A percentile compares a stretch with the other conserved stretches of the same genome.
Evolutionary conservation across 2,797 vertebrate genomes (phyloP).

Genomic region (Brachyalestes nurse): DNA sequence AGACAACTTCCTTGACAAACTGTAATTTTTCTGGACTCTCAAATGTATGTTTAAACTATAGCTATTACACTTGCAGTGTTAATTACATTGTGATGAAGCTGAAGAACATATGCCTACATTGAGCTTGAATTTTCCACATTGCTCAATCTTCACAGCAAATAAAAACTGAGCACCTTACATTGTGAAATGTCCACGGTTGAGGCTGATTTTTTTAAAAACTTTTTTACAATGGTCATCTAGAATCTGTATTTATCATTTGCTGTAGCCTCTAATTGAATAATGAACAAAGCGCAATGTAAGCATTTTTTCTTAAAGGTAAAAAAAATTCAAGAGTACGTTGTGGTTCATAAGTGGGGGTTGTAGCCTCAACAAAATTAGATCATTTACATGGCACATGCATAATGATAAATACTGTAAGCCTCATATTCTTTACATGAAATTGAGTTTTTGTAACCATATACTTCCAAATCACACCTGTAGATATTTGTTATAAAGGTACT

Average conservation of each 20-base stretch:
- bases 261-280: background rate
- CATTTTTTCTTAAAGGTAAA: too few relatives aligned
- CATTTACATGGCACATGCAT: background rate
- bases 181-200: background rate
- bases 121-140: slow-evolving; percentile 45
- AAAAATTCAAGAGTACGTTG: background rate
- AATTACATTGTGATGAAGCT: slow-evolving; percentile 36
- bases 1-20: slow-evolving; percentile 71
- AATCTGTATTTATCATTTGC: background rate
- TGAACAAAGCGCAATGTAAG: too few relatives aligned
- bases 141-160: slow-evolving; percentile 54
- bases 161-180: slow-evolving; percentile 50
- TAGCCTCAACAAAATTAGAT: background rate
- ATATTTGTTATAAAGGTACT: background rate
- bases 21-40: slow-evolving; percentile 58
- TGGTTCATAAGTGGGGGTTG: background rate
- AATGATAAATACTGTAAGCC: background rate
- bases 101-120: slow-evolving; percentile 54
- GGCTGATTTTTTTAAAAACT: background rate
- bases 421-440: background rate
- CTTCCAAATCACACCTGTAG: background rate
- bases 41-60: slow-evolving; percentile 34
- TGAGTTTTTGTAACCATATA: background rate
- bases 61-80: slow-evolving; percentile 45
- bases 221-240: background rate